These are phyloP conservation scores for Thaleichthys pacificus DNA, from an alignment of 2,797 vertebrate genomes.

Conservation along the genomic window DNA sequence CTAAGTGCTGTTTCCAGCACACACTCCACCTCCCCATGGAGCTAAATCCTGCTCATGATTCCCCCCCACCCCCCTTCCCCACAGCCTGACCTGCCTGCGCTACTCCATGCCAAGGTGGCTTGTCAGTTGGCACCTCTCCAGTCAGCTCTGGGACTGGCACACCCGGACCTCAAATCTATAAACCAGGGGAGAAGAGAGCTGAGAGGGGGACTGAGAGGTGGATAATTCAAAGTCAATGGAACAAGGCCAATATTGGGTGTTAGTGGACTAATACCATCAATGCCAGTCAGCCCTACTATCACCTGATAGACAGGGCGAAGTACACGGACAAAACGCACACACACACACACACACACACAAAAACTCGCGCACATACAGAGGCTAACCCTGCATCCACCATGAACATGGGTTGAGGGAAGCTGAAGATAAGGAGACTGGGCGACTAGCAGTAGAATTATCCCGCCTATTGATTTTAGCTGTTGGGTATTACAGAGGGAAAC, in stretches of 20 bases:
- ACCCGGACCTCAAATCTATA: conserved; percentile 1
- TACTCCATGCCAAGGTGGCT: conserved; percentile 35
- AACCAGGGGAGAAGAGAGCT: not conserved
- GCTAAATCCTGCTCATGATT: conserved; percentile 40
- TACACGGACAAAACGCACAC: conserved; percentile 5
- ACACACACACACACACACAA: conserved; percentile 16
- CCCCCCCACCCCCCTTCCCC: not conserved
- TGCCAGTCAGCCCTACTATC: not conserved
- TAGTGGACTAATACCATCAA: conserved; percentile 1
- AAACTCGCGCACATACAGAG: conserved; percentile 34
- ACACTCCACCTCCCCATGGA: conserved; percentile 29
- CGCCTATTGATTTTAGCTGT: conserved; percentile 96
- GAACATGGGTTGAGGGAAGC: conserved; percentile 66
- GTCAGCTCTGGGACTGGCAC: conserved; percentile 22
- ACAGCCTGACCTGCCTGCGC: conserved; percentile 30
- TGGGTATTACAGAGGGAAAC: conserved; percentile 94
- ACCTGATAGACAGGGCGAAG: not conserved
- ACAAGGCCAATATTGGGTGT: conserved; percentile 6
- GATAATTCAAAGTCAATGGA: conserved; percentile 8
- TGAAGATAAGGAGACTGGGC: conserved; percentile 77
- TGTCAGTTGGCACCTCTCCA: conserved; percentile 38
- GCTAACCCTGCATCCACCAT: conserved; percentile 48
- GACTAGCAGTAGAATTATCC: conserved; percentile 91
- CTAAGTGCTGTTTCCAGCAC: not conserved
- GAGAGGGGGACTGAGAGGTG: too few relatives aligned